A percentile compares a stretch with the other conserved stretches of the same genome.
phyloP scores from a whole-genome alignment of 2,113 vertebrate genomes.

The Salvelinus fontinalis region DNA sequence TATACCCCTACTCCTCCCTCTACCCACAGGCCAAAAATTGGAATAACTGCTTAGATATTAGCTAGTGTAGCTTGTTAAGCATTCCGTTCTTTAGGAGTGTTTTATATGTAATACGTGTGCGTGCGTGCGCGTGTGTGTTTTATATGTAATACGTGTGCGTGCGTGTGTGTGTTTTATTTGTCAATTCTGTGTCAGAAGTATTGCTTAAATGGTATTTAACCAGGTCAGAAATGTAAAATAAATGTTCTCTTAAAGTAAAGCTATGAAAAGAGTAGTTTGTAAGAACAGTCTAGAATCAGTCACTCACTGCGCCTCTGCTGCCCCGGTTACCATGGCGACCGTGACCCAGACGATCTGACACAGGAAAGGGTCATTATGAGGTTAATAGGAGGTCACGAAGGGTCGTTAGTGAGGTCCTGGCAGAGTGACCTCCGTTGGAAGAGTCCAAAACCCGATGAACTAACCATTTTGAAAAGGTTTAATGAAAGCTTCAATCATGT shows the following conservation, averaged over 20 bases:
- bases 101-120: conserved; percentile 3
- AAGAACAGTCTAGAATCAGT: not conserved
- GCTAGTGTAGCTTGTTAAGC: conserved; percentile 1
- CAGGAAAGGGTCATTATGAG: conserved; percentile 13
- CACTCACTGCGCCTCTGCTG: not conserved
- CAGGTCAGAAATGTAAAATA: not conserved
- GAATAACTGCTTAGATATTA: conserved; percentile 51
- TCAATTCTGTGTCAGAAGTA: not conserved
- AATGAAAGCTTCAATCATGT: not conserved
- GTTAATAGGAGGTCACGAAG: conserved; percentile 20
- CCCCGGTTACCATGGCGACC: conserved; percentile 21
- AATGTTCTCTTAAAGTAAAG: no score
- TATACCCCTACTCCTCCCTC: conserved; percentile 20
- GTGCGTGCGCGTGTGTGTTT: conserved; percentile 7
- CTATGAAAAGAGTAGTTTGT: not conserved
- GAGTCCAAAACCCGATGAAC: no score
- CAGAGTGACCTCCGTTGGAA: not conserved
- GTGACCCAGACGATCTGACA: not conserved
- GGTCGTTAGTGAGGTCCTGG: conserved; percentile 7
- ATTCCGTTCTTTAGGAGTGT: conserved; percentile 13
- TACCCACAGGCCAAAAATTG: conserved; percentile 44
- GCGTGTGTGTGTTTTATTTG: conserved; percentile 21
- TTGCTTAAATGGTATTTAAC: not conserved
- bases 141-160: conserved; percentile 1
- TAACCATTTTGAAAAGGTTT: not conserved